A percentile compares a stretch with the other conserved stretches of the same genome.
Evolutionary conservation across 2,888 invertebrate species (phyloP).

Genomic region (Muschampia plurimacula): DNA sequence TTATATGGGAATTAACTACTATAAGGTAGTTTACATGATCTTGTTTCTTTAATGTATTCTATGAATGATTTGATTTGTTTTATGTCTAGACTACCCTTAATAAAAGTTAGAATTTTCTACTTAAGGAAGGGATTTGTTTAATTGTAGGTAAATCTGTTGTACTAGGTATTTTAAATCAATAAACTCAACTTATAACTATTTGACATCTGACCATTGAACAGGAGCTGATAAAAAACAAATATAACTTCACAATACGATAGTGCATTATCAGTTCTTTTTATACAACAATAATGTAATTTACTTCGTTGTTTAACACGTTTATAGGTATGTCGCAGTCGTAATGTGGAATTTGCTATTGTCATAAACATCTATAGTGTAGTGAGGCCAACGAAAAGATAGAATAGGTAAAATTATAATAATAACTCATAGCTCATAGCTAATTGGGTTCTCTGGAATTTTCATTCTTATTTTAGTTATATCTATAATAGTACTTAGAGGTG

Average conservation of each 20-base stretch:
- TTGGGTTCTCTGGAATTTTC: no score
- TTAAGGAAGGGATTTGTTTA: conserved; percentile 20
- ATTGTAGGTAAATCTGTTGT: conserved; percentile 14
- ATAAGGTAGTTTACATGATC: no score
- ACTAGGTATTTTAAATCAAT: conserved; percentile 60
- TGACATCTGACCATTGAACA: conserved; percentile 58
- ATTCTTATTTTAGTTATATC: no score
- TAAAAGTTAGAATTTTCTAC: conserved; percentile 19
- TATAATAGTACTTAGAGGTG: no score
- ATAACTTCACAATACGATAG: conserved; percentile 57
- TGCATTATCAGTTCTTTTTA: conserved; percentile 57
- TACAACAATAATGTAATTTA: conserved; percentile 47
- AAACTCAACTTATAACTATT: conserved; percentile 53
- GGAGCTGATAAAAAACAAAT: conserved; percentile 53
- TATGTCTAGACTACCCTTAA: not conserved
- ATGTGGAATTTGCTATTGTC: not conserved
- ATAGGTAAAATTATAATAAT: no score
- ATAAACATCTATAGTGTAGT: no score
- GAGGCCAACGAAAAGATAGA: no score
- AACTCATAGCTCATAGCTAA: no score
- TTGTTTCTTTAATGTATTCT: not conserved
- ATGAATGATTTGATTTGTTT: not conserved
- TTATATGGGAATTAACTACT: no score
- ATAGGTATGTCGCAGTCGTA: not conserved
- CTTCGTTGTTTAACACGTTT: conserved; percentile 25